Conservation (phyloP, 64 coral and sea anemone genomes). For the Pocillopora damicornis region DNA sequence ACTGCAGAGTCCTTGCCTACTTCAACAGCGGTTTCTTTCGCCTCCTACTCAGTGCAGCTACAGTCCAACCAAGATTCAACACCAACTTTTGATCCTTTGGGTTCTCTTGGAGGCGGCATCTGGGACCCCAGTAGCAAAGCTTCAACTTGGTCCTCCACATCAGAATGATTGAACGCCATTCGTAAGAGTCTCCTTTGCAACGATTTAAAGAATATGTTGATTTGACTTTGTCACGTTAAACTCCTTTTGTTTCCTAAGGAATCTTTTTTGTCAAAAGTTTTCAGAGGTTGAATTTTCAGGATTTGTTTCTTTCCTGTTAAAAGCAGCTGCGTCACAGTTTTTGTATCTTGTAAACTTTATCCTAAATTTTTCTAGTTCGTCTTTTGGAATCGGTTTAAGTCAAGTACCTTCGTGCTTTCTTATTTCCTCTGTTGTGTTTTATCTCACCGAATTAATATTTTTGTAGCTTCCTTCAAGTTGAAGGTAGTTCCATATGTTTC, state of each 20-base stretch:
- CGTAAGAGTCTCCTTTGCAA: background rate
- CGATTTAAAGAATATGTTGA: background rate
- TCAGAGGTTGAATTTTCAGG: background rate
- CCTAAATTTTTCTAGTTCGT: no score
- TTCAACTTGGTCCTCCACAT: conserved; percentile 73
- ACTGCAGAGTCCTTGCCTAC: conserved; percentile 24
- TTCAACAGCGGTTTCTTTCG: conserved; percentile 27
- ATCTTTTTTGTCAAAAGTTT: background rate
- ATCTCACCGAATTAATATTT: background rate
- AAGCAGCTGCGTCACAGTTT: no score
- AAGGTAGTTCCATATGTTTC: no score
- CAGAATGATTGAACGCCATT: conserved; percentile 33
- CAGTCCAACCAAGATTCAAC: conserved; percentile 47
- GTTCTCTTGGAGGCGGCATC: conserved; percentile 45
- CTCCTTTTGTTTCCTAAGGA: background rate
- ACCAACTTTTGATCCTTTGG: conserved; percentile 56
- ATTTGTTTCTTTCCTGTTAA: background rate
- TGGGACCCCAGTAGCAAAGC: conserved; percentile 32
- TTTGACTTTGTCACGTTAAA: background rate
- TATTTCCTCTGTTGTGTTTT: no score
- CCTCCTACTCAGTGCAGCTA: conserved; percentile 11
- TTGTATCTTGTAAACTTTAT: no score
- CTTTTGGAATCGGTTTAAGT: no score
- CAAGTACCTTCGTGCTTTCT: no score
- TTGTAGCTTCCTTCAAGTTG: no score